Evolutionary conservation across 2,797 vertebrate genomes (phyloP), one percentile per base, ranked within the genome.

Genomic region (Neoniphon sammara): DNA sequence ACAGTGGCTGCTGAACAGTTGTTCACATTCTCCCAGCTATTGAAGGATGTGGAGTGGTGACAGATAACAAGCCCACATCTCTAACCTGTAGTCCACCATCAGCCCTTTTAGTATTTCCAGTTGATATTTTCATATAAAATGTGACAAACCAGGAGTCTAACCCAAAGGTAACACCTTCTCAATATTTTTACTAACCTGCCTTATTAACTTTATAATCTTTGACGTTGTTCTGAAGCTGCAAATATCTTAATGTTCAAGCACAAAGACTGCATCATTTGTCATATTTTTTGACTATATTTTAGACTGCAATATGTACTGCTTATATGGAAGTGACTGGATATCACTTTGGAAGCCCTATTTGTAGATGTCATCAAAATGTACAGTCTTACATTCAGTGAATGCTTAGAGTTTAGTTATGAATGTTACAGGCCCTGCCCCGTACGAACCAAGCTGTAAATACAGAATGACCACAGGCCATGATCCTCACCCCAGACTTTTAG

Each of bases 251-350:
- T 54, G 4, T 60, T 54, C 0, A 67, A 75, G 73, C 75, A 85
- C 77, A 83, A 79, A 71, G 44, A 85, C 70, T 73, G 67, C 83
- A 57, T 61, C 12, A 42, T 20, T 20, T 39, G 39, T 20, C 56
- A 56, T 20, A 14, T 73, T 58, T 69, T 6, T 74, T 71, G 77
- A 74, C n/a, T 81, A 66, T 71, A 62, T 62, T 49, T 70, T 14
- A 44, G 80, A 17, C 52, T 70, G 61, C 66, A 73, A 70, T 74
- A 30, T 8, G 31, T 34, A 34, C 31, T 8, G 36, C 36, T 2
- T 6, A 39, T 7, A 39, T 54, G 66, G 53, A 54, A 66, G 66
- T 65, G 64, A 74, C 54, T 81, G 78, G 55, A 75, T 46, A 25
- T 27, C 9, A 50, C 21, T 53, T 20, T 10, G 2, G 49, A 39